Conservation (phyloP, 2,888 invertebrate species). For the Andrena praecox region DNA sequence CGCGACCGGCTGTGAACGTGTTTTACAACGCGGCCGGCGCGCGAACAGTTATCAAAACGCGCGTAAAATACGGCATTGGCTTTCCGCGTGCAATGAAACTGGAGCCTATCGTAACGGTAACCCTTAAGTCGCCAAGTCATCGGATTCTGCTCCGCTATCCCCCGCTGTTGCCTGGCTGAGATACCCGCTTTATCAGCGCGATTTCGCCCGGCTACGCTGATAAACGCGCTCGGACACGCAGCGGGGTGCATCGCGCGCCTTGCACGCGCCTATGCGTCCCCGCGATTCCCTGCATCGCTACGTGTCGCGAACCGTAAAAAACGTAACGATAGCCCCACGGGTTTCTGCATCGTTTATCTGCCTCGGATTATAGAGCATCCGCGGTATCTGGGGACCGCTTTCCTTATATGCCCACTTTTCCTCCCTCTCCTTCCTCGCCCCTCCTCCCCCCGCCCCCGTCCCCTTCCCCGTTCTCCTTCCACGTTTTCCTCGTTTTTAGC, state of each 20-base stretch:
- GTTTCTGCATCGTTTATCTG: constrained; percentile 57
- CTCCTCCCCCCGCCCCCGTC: neutral
- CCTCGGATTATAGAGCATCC: constrained; percentile 58
- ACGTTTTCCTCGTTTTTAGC: constrained; percentile 17
- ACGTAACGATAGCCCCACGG: constrained; percentile 43
- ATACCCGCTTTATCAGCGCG: constrained; percentile 43
- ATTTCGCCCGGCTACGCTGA: constrained; percentile 34
- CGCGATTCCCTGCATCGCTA: neutral
- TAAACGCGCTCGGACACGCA: constrained; percentile 44
- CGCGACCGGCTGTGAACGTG: constrained; percentile 6
- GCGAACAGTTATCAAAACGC: constrained; percentile 36
- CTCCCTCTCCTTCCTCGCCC: neutral
- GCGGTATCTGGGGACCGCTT: constrained; percentile 43
- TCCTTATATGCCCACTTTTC: constrained; percentile 46
- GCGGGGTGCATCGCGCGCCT: constrained; percentile 13
- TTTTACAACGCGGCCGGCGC: neutral
- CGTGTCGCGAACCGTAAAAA: constrained; percentile 27
- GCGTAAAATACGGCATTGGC: neutral
- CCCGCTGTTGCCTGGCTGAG: constrained; percentile 17
- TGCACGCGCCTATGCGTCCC: constrained; percentile 38
- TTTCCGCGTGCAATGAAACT: constrained; percentile 27
- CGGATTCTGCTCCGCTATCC: constrained; percentile 30
- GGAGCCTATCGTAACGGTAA: constrained; percentile 37
- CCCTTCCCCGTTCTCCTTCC: constrained; percentile 14
- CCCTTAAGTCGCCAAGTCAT: constrained; percentile 15